Conservation (phyloP, 2,888 invertebrate species). For the Gortyna flavago region DNA sequence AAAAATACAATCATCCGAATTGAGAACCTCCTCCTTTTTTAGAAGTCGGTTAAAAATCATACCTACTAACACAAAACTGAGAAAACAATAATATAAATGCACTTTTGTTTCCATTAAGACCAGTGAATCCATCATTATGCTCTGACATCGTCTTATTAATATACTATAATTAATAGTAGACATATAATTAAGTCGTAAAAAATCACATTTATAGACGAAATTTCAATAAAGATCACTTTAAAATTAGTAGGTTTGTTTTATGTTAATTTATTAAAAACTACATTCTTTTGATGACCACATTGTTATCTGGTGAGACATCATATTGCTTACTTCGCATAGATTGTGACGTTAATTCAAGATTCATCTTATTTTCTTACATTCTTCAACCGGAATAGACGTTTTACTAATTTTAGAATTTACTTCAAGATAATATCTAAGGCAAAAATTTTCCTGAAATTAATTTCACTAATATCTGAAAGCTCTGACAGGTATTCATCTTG, state of each 20-base stretch:
- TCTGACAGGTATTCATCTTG: neutral
- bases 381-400: neutral
- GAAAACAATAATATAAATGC: conserved; percentile 13
- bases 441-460: neutral
- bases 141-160: neutral
- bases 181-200: conserved; percentile 45
- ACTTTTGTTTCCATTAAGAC: conserved; percentile 18
- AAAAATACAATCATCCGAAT: no score
- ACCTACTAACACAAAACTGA: conserved; percentile 3
- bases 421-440: neutral
- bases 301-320: conserved; percentile 40
- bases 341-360: conserved; percentile 8
- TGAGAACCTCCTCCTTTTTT: no score
- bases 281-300: conserved; percentile 20
- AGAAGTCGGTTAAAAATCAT: no score
- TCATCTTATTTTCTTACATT: conserved; percentile 16
- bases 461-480: neutral
- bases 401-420: neutral
- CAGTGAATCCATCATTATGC: conserved; percentile 17
- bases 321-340: neutral
- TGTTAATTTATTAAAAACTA: conserved; percentile 35
- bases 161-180: conserved; percentile 25
- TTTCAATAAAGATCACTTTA: conserved; percentile 31
- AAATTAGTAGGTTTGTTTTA: conserved; percentile 18
- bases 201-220: conserved; percentile 22